Evolutionary conservation across 2,888 invertebrate genomes (phyloP).

Genomic region (Lycaena phlaeas): DNA sequence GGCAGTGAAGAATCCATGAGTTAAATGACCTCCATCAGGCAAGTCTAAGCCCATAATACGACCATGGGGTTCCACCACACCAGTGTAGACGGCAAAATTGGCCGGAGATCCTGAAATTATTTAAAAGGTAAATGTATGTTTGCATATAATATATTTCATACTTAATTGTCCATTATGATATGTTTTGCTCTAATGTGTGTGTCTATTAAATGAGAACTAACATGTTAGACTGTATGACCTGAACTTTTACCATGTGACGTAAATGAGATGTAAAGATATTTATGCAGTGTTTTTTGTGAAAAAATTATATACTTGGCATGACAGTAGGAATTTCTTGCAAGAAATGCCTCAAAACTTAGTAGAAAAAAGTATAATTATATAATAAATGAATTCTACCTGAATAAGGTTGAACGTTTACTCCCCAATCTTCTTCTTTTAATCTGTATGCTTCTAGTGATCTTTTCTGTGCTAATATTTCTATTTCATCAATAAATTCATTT

Average conservation of each 20-base stretch:
- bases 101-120: constrained; percentile 87
- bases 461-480: constrained; percentile 91
- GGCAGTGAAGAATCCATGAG: constrained; percentile 92
- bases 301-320: background rate
- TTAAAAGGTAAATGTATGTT: background rate
- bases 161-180: too few relatives aligned
- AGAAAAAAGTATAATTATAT: background rate
- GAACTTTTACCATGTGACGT: too few relatives aligned
- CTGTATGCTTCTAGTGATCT: constrained; percentile 88
- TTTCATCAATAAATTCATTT: constrained; percentile 94
- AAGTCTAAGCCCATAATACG: constrained; percentile 97
- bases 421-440: constrained; percentile 90
- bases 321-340: too few relatives aligned
- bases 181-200: too few relatives aligned
- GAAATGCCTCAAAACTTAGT: too few relatives aligned
- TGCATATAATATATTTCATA: too few relatives aligned
- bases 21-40: constrained; percentile 97
- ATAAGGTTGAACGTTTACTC: constrained; percentile 97
- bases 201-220: too few relatives aligned
- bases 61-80: constrained; percentile 90
- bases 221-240: too few relatives aligned
- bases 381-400: constrained; percentile 72
- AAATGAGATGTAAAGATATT: background rate
- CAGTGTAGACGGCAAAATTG: constrained; percentile 97
- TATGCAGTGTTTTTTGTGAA: background rate